Percentiles rank a stretch among this genome's conserved stretches.
Evolutionary conservation across 1,140 invertebrate species (phyloP).

Genomic region (Eulimnadia texana): DNA sequence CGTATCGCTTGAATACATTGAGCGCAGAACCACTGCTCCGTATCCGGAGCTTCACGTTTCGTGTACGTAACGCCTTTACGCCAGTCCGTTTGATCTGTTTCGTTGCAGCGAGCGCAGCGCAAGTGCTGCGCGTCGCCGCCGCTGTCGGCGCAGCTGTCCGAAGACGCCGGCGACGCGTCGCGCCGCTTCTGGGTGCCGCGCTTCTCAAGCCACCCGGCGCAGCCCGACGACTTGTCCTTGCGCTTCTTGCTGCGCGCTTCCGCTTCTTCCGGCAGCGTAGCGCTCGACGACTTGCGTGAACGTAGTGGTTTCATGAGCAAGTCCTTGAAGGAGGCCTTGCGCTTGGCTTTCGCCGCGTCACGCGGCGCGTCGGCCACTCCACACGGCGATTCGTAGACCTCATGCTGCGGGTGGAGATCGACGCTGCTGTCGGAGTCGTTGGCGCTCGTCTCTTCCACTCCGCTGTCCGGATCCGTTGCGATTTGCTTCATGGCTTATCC

Average conservation of each 20-base stretch:
- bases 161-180: neutral
- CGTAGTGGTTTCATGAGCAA: conserved; percentile 9
- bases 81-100: neutral
- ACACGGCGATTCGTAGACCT: neutral
- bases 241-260: conserved; percentile 6
- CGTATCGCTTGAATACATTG: neutral
- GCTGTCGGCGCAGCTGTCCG: neutral
- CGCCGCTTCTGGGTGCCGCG: conserved; percentile 3
- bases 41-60: neutral
- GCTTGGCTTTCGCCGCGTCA: neutral
- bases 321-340: conserved; percentile 10
- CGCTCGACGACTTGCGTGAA: neutral
- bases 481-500: neutral
- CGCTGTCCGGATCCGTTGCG: neutral
- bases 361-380: no score
- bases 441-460: neutral
- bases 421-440: neutral
- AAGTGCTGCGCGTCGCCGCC: neutral
- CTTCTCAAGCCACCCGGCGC: conserved; percentile 14
- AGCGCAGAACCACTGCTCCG: conserved; percentile 2
- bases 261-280: neutral
- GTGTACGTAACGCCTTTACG: conserved; percentile 8
- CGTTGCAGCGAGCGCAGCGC: conserved; percentile 1
- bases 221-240: neutral
- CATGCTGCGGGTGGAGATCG: neutral